Evolutionary conservation across 2,113 vertebrate genomes (phyloP), one percentile per base, ranked within the genome.

Genomic region (Stigmatopora nigra): DNA sequence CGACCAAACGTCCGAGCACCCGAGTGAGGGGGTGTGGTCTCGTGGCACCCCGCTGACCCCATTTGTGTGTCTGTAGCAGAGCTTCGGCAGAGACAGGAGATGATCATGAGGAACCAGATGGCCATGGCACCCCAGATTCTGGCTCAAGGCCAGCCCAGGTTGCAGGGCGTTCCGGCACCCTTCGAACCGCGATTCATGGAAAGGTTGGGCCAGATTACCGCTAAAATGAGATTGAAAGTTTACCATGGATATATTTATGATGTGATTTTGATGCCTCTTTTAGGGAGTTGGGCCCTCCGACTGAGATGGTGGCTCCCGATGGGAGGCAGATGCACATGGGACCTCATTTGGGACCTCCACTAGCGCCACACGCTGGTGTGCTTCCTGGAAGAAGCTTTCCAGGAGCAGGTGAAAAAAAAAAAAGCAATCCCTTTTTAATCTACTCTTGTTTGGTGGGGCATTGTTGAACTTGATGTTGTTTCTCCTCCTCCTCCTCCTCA

Each of bases 41-140:
- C n/a, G 17, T 7, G 63, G 31, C n/a, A 44, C 22, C 51, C 45
- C 46, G 49, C 22, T 22, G 7, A 38, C 35, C 45, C 55, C 45
- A 22, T 12, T 8, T 65, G 52, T 59, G 35, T 61, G 10, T 51
- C 16, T 64, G 22, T 81, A 65, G 60, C 80, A 98, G 95, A 98
- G 63, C 79, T 96, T 56, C 88, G 92, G 64, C 94, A 94, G 86
- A 89, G 92, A 73, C 92, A 90, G 77, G 93, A 95, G 86, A 67
- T 93, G 82, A 84, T 93, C 15, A 93, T 94, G 93, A 92, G 94
- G 80, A 96, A 93, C 81, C 92, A 94, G 82, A 93, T 95, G 92
- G 88, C 94, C 59, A 88, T 92, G 78, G 93, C 94, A 55, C 92
- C 94, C 9, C 91, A 94, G 83, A 81, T 95, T 66, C 84, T 94